Percentiles rank a stretch among this genome's conserved stretches.
Evolutionary conservation across 23 tunicate genomes (phyloP).

Genomic region (Corella eumyota): DNA sequence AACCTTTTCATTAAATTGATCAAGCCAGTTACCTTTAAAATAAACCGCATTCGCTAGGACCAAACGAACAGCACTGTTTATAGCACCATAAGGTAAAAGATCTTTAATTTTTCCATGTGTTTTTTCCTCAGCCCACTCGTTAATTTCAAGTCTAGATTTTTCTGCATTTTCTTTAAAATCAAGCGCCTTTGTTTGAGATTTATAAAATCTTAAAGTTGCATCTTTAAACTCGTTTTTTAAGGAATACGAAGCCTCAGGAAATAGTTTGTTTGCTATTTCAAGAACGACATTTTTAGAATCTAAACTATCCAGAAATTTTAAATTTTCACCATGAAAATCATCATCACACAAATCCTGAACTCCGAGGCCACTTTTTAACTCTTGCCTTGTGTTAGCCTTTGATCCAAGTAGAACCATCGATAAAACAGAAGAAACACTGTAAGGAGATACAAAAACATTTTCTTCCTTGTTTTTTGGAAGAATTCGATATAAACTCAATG

Average conservation of each 20-base stretch:
- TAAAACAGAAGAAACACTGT: too few species aligned
- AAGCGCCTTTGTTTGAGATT: constrained; percentile 4
- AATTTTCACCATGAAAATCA: too few species aligned
- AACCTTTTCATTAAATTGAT: constrained; percentile 16
- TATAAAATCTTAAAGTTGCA: constrained; percentile 13
- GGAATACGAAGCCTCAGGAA: constrained; percentile 34
- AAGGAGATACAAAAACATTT: too few species aligned
- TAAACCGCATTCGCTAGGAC: constrained; percentile 73
- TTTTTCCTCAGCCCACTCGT: constrained; percentile 47
- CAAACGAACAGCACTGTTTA: constrained; percentile 23
- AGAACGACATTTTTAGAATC: constrained; percentile 11
- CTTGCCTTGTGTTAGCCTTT: too few species aligned
- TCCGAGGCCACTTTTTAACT: too few species aligned
- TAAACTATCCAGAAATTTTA: too few species aligned
- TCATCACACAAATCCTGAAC: too few species aligned
- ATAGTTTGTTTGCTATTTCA: constrained; percentile 59
- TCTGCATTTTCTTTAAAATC: constrained; percentile 40
- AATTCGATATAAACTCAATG: too few species aligned
- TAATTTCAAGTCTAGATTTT: constrained; percentile 27
- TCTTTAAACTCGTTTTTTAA: constrained; percentile 15
- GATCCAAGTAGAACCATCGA: too few species aligned
- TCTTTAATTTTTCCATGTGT: constrained; percentile 55
- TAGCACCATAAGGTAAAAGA: constrained; percentile 36
- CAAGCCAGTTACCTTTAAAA: constrained; percentile 76
- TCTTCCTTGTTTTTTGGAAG: too few species aligned